Base-by-base conservation (phyloP, 2,113 vertebrate species). In the Etia nguti region DNA sequence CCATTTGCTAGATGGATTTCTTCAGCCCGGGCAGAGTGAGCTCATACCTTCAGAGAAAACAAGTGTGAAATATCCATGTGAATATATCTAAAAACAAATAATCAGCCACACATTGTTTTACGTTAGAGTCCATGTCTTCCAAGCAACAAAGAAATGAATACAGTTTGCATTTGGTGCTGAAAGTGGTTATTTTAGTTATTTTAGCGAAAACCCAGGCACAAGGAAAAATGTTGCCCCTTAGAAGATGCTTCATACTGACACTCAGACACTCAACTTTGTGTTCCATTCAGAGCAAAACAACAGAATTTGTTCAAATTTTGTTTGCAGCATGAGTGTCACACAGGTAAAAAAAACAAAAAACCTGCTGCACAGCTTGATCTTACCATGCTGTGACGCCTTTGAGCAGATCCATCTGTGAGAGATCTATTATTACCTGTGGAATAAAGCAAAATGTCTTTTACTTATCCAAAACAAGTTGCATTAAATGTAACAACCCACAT, bases 321-420 rank as follows among this genome's bases (percentile, higher is more conserved):
- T 70, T 31, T 68, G 8, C n/a, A 80, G 34, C n/a, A 3, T 22
- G 18, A n/a, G 26, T 38, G 80, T 38, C 8, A 11, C 29, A 7
- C 18, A 16, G 54, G 29, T 5, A 50, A 86, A n/a, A 60, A 4
- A 8, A 46, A n/a, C n/a, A n/a, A n/a, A 4, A 2, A 36, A 31
- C 50, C 10, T 43, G 54, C n/a, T 55, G 54, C 20, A 55, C 54
- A 55, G 54, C 54, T 55, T 22, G 5, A 22, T 55, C 96, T 93
- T 94, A 99, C 98, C 98, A 99, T 4, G 97, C 96, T 77, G 97
- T 96, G 92, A 97, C 93, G 10, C 98, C 98, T 94, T 95, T 98
- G 79, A 86, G 81, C 75, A 99, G 86, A 92, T 99, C 97, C 86
- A 97, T 81, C 88, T 96, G 95, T 9, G 97, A 97, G 89, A 99